These are phyloP conservation scores for Lerema accius DNA, from an alignment of 1,140 invertebrate genomes.

Conservation along the genomic window DNA sequence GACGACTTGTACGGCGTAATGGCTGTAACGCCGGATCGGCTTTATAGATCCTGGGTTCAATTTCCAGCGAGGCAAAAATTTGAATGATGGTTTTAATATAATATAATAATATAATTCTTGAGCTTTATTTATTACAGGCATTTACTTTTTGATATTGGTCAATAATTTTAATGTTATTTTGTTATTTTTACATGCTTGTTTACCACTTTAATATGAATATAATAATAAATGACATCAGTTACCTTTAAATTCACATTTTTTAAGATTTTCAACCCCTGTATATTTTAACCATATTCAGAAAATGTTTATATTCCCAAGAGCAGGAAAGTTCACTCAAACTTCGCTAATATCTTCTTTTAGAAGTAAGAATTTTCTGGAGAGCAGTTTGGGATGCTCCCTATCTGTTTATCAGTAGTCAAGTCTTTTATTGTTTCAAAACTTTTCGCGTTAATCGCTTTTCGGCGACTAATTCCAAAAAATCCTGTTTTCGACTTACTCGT, in stretches of 20 bases:
- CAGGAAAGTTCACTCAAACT: constrained; percentile 62
- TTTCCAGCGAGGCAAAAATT: too few relatives aligned
- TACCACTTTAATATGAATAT: too few relatives aligned
- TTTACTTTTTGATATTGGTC: too few relatives aligned
- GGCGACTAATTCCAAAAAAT: constrained; percentile 49
- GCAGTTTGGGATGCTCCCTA: constrained; percentile 61
- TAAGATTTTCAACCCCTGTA: constrained; percentile 32
- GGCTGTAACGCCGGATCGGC: too few relatives aligned
- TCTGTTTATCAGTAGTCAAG: constrained; percentile 68
- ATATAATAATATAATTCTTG: too few relatives aligned
- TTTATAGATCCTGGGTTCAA: too few relatives aligned
- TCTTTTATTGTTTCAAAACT: constrained; percentile 65
- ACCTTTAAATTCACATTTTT: background rate
- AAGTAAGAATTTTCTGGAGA: constrained; percentile 58
- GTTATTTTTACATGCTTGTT: too few relatives aligned
- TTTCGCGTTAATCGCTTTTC: constrained; percentile 56
- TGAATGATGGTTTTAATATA: too few relatives aligned
- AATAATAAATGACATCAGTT: too few relatives aligned
- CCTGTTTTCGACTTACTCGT: constrained; percentile 16
- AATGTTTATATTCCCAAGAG: constrained; percentile 68
- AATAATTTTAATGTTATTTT: too few relatives aligned
- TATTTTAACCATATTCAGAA: constrained; percentile 52
- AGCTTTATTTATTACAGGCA: too few relatives aligned
- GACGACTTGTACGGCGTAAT: too few relatives aligned
- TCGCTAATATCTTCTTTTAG: constrained; percentile 73